Percentiles rank a stretch among this genome's conserved stretches.
Conservation (phyloP, 1,140 invertebrate genomes). For the Oscheius sp. region DNA sequence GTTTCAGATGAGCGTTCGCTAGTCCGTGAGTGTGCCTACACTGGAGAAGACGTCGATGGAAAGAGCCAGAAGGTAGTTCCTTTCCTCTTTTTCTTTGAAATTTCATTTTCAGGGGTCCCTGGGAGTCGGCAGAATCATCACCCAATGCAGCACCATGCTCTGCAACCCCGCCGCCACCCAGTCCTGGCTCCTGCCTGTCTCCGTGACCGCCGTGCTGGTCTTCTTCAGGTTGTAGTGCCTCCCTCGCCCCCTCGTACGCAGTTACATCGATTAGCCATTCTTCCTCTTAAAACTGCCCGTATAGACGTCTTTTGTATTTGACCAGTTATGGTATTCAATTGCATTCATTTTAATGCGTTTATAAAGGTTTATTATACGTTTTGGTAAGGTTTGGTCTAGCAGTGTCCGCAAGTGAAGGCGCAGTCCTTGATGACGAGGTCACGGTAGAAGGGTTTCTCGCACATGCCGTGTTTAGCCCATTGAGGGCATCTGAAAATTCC, state of each 20-base stretch:
- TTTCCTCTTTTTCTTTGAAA: neutral
- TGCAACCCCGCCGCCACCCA: constrained; percentile 3
- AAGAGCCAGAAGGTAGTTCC: constrained; percentile 14
- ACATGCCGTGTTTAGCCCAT: too few species aligned
- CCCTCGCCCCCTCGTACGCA: too few species aligned
- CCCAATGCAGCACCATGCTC: constrained; percentile 3
- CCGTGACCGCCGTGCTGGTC: constrained; percentile 8
- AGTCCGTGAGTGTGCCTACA: constrained; percentile 27
- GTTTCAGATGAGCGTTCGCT: constrained; percentile 22
- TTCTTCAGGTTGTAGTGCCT: constrained; percentile 9
- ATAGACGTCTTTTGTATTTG: too few species aligned
- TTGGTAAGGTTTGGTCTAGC: too few species aligned
- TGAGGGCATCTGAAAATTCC: too few species aligned
- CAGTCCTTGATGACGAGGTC: too few species aligned
- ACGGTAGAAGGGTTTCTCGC: too few species aligned
- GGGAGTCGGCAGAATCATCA: neutral
- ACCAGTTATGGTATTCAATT: too few species aligned
- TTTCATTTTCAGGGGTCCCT: neutral
- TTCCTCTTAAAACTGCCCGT: neutral
- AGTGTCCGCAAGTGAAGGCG: too few species aligned
- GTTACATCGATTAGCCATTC: neutral
- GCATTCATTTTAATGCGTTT: too few species aligned
- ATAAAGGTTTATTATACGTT: too few species aligned
- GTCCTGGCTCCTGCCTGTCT: neutral
- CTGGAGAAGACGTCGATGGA: constrained; percentile 13